These are phyloP conservation scores for Formica aserva DNA, from an alignment of 2,888 invertebrate genomes.

Conservation along the genomic window DNA sequence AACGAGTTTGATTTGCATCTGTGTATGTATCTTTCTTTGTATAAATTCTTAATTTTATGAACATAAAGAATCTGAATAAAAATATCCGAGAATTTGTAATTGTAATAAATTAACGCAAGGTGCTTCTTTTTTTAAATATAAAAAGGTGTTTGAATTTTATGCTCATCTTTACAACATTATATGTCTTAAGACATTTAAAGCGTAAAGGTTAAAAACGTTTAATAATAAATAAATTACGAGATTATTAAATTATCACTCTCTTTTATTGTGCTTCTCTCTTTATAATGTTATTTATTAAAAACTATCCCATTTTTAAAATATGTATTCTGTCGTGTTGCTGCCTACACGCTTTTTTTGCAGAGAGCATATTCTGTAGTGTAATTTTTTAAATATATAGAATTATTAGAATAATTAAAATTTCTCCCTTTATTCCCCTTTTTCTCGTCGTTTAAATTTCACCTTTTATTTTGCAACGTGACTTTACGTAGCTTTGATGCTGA, in stretches of 20 bases:
- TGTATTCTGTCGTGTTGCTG: neutral
- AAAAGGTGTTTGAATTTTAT: neutral
- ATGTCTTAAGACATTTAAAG: neutral
- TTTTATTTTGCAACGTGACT: slow-evolving; percentile 9
- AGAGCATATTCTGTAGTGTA: neutral
- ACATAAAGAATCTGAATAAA: neutral
- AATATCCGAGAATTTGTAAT: neutral
- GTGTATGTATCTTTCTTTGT: neutral
- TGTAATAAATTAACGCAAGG: neutral
- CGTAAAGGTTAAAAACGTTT: neutral
- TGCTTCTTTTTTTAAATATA: neutral
- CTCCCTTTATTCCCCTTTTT: slow-evolving; percentile 7
- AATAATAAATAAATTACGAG: neutral
- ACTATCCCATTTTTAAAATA: neutral
- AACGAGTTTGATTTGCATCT: neutral
- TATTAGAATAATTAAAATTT: slow-evolving; percentile 49
- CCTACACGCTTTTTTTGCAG: neutral
- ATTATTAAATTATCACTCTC: neutral
- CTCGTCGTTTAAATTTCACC: slow-evolving; percentile 39
- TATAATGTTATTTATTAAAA: slow-evolving; percentile 1
- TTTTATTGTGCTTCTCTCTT: neutral
- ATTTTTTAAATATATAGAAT: slow-evolving; percentile 31
- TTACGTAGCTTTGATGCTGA: neutral
- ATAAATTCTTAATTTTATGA: neutral
- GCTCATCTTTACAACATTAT: neutral